Base-by-base conservation (phyloP, 2,888 invertebrate genomes). In the Phanerotoma sp. region DNA sequence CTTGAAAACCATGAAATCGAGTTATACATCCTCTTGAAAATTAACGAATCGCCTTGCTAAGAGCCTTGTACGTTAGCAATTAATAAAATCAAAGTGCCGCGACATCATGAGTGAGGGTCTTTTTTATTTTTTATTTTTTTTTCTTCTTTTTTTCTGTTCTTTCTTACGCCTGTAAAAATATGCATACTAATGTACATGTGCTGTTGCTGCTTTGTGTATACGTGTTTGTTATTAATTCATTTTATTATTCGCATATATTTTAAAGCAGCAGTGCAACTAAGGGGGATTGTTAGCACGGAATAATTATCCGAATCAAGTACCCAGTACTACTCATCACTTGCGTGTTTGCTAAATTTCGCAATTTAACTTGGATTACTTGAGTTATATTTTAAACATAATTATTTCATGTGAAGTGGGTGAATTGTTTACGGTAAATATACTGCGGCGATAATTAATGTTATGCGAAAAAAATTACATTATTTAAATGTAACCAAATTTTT, bases 231-330 rank as follows among this genome's bases (percentile, higher is more conserved):
- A 42, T 54, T 57, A 45, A 45, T 45, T 45, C 32, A 45, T 20
- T 45, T 45, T 45, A 45, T 45, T 55, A 55, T 55, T 60, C 53
- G 49, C 47, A 54, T 45, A 38, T 53, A 58, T 58, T 57, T 58
- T 54, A 54, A 32, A 28, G 44, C 37, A 45, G 18, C 20, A 47
- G 25, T 41, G 53, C 30, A 44, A 46, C 45, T 28, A 52, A 38
- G 35, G 10, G 16, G 40, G 40, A 51, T 61, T 57, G 58, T 61
- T 61, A 61, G 55, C 49, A 45, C 47, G 55, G 52, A 57, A 56
- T 58, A 58, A 58, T 55, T 55, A 61, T 58, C 44, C 51, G 45
- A 53, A 35, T 45, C 46, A 41, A 51, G 47, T 54, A 50, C 53
- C 51, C n/a, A n/a, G n/a, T n/a, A n/a, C n/a, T 51, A 25, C 44